Percentiles rank a stretch among this genome's conserved stretches.
phyloP scores from a whole-genome alignment of 2,888 invertebrate species.

The Xylota segnis region DNA sequence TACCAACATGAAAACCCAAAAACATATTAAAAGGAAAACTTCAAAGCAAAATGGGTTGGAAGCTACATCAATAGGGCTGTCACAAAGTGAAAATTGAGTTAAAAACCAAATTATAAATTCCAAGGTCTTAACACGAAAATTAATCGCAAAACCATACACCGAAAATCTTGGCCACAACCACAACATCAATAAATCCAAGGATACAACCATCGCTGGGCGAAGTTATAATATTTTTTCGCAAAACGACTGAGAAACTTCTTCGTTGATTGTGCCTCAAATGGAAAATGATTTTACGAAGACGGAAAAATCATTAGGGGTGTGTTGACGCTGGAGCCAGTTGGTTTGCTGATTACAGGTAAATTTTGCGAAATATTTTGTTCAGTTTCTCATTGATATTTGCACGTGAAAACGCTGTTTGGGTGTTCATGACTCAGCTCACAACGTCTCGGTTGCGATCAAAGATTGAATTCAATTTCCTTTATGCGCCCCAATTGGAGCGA shows the following conservation, averaged over 20 bases:
- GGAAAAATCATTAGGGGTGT: constrained; percentile 75
- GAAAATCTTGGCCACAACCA: constrained; percentile 24
- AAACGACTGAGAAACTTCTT: constrained; percentile 6
- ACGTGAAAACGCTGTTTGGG: too few relatives aligned
- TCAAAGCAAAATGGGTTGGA: constrained; percentile 48
- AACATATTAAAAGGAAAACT: constrained; percentile 34
- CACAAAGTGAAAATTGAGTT: constrained; percentile 65
- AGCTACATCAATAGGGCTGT: constrained; percentile 39
- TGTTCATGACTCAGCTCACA: constrained; percentile 20
- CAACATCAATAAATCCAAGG: constrained; percentile 15
- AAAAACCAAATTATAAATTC: constrained; percentile 42
- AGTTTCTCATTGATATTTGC: background rate
- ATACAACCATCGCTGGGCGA: background rate
- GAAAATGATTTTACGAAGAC: constrained; percentile 71
- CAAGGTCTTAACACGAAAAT: constrained; percentile 62
- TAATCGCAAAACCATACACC: background rate
- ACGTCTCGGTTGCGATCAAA: constrained; percentile 15
- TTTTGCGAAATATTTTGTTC: background rate
- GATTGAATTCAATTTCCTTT: constrained; percentile 25
- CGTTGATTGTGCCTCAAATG: constrained; percentile 28
- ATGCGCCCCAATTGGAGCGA: constrained; percentile 43
- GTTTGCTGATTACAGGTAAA: constrained; percentile 75
- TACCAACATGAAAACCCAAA: constrained; percentile 54
- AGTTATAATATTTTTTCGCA: background rate
- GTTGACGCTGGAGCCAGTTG: constrained; percentile 69